Conservation (phyloP, 2,797 vertebrate genomes). For the Fistularia tabacaria region DNA sequence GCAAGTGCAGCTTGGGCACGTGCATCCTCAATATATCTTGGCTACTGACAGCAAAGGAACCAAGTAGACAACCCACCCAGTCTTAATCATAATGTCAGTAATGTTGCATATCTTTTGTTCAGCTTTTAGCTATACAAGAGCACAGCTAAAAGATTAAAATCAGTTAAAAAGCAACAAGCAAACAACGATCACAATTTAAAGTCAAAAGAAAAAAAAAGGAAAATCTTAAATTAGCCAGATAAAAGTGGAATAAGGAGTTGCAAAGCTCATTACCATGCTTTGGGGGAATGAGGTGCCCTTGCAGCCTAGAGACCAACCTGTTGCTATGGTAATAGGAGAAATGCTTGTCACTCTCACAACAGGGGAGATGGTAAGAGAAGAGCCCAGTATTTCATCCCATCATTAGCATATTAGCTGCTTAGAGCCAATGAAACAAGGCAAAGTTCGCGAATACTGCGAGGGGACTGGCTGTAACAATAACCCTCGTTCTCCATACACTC, state of each 20-base stretch:
- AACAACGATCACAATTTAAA: too few relatives aligned
- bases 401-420: conserved; percentile 73
- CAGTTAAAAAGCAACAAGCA: too few relatives aligned
- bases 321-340: conserved; percentile 73
- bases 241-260: neutral
- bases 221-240: too few relatives aligned
- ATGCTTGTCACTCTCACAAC: conserved; percentile 67
- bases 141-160: too few relatives aligned
- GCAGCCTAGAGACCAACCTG: conserved; percentile 62
- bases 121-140: too few relatives aligned
- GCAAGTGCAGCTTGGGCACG: conserved; percentile 17
- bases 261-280: conserved; percentile 36
- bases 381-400: conserved; percentile 61
- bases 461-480: conserved; percentile 71
- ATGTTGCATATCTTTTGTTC: too few relatives aligned
- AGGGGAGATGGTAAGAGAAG: conserved; percentile 57
- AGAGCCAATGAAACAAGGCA: conserved; percentile 71
- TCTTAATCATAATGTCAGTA: too few relatives aligned
- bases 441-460: conserved; percentile 62
- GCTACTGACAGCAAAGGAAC: too few relatives aligned
- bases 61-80: too few relatives aligned
- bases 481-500: conserved; percentile 61
- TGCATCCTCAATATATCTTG: too few relatives aligned
- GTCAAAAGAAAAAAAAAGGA: neutral
- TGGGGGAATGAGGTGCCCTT: conserved; percentile 46